Evolutionary conservation across 2,797 vertebrate species (phyloP).

Genomic region (Microctenopoma stevenorrisi): DNA sequence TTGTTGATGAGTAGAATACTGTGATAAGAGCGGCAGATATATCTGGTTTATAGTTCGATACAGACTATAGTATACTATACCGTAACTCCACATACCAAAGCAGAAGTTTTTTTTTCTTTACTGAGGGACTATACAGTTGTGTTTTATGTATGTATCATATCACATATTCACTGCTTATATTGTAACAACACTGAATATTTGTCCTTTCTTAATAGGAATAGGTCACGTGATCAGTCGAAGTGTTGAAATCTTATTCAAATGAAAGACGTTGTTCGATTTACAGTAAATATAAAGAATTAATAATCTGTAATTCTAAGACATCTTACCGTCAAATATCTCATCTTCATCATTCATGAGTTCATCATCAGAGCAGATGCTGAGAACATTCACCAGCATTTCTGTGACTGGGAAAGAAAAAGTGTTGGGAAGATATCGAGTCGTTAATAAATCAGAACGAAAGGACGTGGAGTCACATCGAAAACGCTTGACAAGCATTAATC

Average conservation of each 20-base stretch:
- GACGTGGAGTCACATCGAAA: neutral
- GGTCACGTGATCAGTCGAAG: too few relatives aligned
- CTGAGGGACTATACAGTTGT: too few relatives aligned
- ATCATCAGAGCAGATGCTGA: constrained; percentile 99
- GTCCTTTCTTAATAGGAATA: too few relatives aligned
- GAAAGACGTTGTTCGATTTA: too few relatives aligned
- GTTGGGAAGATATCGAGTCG: neutral
- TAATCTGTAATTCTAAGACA: neutral
- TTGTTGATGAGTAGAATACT: neutral
- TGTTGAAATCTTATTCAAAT: too few relatives aligned
- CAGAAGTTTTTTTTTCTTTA: neutral
- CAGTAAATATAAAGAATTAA: too few relatives aligned
- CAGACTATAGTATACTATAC: neutral
- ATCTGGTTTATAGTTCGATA: too few relatives aligned
- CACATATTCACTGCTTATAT: too few relatives aligned
- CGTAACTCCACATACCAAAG: neutral
- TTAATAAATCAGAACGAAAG: neutral
- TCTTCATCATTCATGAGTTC: constrained; percentile 97
- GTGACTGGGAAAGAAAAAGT: constrained; percentile 85
- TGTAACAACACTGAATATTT: too few relatives aligned
- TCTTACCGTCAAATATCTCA: constrained; percentile 95
- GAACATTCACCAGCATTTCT: constrained; percentile 98
- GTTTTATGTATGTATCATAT: too few relatives aligned
- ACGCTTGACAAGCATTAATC: neutral
- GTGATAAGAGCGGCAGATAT: neutral